Base-by-base conservation (phyloP, 2,888 invertebrate genomes). In the Hypena proboscidalis region DNA sequence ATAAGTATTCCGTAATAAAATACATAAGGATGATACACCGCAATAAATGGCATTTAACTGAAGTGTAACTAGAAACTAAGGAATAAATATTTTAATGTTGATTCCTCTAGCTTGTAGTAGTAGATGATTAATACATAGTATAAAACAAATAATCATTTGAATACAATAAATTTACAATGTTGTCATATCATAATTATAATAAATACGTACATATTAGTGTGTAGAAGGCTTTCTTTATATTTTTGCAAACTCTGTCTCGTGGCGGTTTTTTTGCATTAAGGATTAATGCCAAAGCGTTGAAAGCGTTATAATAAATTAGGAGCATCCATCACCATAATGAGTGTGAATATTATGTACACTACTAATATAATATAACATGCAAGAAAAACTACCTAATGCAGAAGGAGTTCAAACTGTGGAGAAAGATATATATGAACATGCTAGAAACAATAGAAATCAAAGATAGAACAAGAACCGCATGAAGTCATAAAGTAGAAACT, bases 161-260 rank as follows among this genome's bases (percentile, higher is more conserved):
- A 40, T 34, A 44, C n/a, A n/a, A n/a, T n/a, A n/a, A n/a, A n/a
- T n/a, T 36, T 22, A 56, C 43, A 55, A 27, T 45, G 22, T 36
- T 34, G 39, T 34, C 33, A 62, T 51, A 67, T 56, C 55, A 59
- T 65, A 67, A 37, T 63, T 67, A 72, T 56, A 57, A 59, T 65
- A 67, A 37, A 63, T 67, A 72, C 62, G 58, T 67, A 68, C 62
- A 67, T 67, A 71, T 60, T 51, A 58, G 40, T 60, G 47, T 58
- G 58, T 61, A 72, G 64, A 62, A 83, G 80, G 82, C 80, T 74
- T 80, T 74, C 61, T 67, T 70, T 72, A 63, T 67, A 72, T 61
- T 65, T 70, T 74, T 85, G 85, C 87, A 86, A 84, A 83, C 84
- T 84, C 84, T 90, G 90, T 90, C 88, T 89, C 90, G 90, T 89